Evolutionary conservation across 1,140 invertebrate species (phyloP).

Genomic region (Magallana angulata): DNA sequence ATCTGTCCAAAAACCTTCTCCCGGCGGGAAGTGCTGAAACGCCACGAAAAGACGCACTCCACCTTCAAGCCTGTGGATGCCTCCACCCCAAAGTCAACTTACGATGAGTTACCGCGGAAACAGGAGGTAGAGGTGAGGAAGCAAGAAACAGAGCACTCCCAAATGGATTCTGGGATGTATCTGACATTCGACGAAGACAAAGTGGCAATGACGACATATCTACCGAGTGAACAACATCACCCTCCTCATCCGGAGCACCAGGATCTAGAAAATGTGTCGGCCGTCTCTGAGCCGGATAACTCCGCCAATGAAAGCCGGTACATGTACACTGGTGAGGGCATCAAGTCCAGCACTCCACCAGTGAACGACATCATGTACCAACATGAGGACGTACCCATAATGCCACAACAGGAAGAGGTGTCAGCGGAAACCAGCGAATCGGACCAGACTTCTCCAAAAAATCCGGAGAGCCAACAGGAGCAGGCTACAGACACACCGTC

Average conservation of each 20-base stretch:
- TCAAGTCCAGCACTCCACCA: background rate
- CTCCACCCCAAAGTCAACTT: background rate
- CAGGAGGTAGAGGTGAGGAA: background rate
- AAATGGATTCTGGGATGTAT: conserved; percentile 27
- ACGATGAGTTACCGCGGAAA: background rate
- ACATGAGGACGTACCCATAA: background rate
- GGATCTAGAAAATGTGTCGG: background rate
- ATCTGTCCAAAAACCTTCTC: conserved; percentile 84
- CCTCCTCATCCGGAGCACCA: background rate
- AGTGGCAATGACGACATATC: background rate
- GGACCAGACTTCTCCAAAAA: background rate
- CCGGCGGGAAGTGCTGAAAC: conserved; percentile 23
- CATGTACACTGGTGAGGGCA: background rate
- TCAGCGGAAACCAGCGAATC: background rate
- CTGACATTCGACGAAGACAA: conserved; percentile 16
- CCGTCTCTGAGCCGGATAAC: background rate
- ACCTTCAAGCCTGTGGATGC: background rate
- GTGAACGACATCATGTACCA: background rate
- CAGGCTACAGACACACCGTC: background rate
- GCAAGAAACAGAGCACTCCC: background rate
- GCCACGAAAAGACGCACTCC: conserved; percentile 6
- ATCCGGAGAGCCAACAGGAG: background rate
- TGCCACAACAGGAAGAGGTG: background rate
- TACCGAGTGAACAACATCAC: background rate
- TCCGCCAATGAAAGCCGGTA: background rate